Evolutionary conservation across 2,888 invertebrate species (phyloP).

Genomic region (Himalopsyche japonica): DNA sequence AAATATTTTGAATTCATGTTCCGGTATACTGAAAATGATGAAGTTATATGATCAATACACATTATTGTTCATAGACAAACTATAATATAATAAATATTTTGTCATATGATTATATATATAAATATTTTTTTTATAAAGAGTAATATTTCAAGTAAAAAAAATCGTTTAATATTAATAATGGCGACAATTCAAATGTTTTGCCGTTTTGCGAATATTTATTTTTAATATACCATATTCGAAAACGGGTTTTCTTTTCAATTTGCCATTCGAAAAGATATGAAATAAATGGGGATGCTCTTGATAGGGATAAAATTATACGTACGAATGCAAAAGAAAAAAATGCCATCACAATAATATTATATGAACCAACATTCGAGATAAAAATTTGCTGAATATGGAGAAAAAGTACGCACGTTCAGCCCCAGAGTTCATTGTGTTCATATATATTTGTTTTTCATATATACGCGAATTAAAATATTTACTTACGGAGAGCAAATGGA

Average conservation of each 20-base stretch:
- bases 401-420: neutral
- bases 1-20: no score
- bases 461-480: neutral
- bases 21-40: no score
- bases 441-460: neutral
- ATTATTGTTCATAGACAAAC: no score
- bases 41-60: no score
- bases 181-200: neutral
- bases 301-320: neutral
- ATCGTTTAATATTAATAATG: neutral
- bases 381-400: neutral
- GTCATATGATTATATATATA: no score
- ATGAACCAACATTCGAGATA: neutral
- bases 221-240: neutral
- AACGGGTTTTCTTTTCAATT: neutral
- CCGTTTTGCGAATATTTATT: neutral
- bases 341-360: neutral
- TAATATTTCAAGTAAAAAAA: neutral
- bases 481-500: neutral
- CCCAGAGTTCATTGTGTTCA: neutral
- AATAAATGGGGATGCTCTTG: neutral
- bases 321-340: neutral
- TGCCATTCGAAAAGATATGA: neutral
- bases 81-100: no score
- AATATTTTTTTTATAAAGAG: neutral